Evolutionary conservation across 37 sponge, comb jelly and placozoan genomes (phyloP), one percentile per base, ranked within the genome.

Genomic region (Crambe crambe): DNA sequence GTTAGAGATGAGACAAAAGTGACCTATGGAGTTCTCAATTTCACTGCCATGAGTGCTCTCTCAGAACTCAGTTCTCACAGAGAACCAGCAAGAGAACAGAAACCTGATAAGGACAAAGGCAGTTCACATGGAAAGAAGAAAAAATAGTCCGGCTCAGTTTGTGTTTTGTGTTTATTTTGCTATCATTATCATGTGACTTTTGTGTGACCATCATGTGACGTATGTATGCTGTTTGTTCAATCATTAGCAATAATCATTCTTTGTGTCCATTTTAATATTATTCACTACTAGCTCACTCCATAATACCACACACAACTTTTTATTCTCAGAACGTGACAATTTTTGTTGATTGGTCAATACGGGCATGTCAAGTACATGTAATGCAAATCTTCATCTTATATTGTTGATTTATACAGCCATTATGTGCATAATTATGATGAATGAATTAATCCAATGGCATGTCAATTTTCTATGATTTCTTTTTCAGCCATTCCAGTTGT

Each of bases 31-130:
- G 26, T 41, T 15, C 42, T 87, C 35, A 69, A 87, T 58, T 87
- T 87, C 68, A 20, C 36, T 8, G 76, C 69, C 0, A 87, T 87
- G 82, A 43, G 38, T 51, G 76, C 60, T 22, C 63, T 80, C 17
- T 26, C 47, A 6, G 37, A 58, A 26, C 56, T 73, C 25, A 73
- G 68, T 40, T 35, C 68, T 34, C 62, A 73, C 31, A 61, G 80
- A 37, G 87, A 86, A 40, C 23, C 67, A 37, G 84, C 77, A 56
- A 73, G 23, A 32, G 41, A 73, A 18, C 56, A 73, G 3, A 47
- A 15, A 35, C 6, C 6, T 20, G 21, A 56, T 2, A 41, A 32
- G 35, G 20, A 42, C 30, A 56, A 2, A 12, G 34, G 27, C 8
- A 29, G 27, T 54, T 9, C 38, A 9, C 3, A 32, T 2, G 41